Percentiles rank a stretch among this genome's conserved stretches.
Evolutionary conservation across 1,140 invertebrate species (phyloP).

Genomic region (Philotrypesis tridentata): DNA sequence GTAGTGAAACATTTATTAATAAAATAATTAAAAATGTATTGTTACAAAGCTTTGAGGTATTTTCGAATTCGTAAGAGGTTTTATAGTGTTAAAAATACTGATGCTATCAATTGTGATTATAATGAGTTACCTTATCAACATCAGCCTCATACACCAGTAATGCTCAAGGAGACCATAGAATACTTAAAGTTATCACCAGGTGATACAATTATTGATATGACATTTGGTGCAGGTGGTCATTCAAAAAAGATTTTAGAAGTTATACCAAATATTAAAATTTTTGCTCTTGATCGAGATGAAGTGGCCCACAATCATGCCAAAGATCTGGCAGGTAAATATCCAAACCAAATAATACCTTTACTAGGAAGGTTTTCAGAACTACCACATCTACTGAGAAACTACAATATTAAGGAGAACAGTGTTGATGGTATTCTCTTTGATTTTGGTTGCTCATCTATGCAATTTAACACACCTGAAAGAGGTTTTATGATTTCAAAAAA

Average conservation of each 20-base stretch:
- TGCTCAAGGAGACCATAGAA: constrained; percentile 81
- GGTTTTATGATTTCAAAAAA: constrained; percentile 91
- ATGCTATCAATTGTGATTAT: not conserved
- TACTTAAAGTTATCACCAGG: constrained; percentile 78
- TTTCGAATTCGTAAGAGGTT: constrained; percentile 9
- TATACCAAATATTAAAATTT: constrained; percentile 76
- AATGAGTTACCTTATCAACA: not conserved
- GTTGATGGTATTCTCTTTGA: constrained; percentile 94
- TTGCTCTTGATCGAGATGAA: constrained; percentile 93
- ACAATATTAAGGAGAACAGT: constrained; percentile 77
- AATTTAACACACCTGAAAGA: constrained; percentile 86
- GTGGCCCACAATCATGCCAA: constrained; percentile 81
- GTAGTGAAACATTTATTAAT: not conserved
- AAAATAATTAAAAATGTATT: constrained; percentile 15
- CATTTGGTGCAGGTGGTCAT: constrained; percentile 96
- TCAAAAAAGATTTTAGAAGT: constrained; percentile 77
- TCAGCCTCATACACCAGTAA: constrained; percentile 80
- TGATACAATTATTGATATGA: constrained; percentile 88
- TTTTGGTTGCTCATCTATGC: constrained; percentile 97
- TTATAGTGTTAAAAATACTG: not conserved
- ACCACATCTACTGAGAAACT: constrained; percentile 78
- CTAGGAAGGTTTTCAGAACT: constrained; percentile 92
- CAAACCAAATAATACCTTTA: constrained; percentile 83
- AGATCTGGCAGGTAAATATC: constrained; percentile 78
- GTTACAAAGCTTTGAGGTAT: constrained; percentile 1